Evolutionary conservation across 2,797 vertebrate species (phyloP).

Genomic region (Sebastes nivosus): DNA sequence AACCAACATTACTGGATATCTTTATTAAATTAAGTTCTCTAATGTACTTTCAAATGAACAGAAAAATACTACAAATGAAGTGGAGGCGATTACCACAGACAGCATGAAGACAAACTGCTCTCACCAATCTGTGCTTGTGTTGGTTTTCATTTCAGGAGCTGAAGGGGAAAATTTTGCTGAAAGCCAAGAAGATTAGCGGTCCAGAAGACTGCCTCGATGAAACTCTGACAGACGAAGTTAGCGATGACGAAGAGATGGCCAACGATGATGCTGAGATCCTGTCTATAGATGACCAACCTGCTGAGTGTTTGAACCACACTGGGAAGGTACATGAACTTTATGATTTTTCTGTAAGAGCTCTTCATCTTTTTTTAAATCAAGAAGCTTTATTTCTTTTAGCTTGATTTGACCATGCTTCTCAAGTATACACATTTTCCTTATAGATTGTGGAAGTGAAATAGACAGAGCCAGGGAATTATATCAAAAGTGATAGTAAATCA

Average conservation of each 20-base stretch:
- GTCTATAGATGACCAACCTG: slow-evolving; percentile 63
- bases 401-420: neutral
- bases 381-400: neutral
- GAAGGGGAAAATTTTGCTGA: slow-evolving; percentile 89
- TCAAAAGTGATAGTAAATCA: neutral
- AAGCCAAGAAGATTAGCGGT: slow-evolving; percentile 90
- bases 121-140: neutral
- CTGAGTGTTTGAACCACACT: slow-evolving; percentile 38
- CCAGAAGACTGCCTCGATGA: slow-evolving; percentile 76
- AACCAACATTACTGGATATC: neutral
- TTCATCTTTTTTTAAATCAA: neutral
- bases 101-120: neutral
- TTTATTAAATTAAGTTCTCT: neutral
- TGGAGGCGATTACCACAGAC: neutral
- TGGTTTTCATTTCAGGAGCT: slow-evolving; percentile 82
- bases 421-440: neutral
- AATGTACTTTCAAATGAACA: neutral
- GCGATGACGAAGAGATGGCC: slow-evolving; percentile 83
- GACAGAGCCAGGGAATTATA: neutral
- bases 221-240: slow-evolving; percentile 79
- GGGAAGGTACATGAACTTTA: slow-evolving; percentile 65
- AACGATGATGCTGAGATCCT: slow-evolving; percentile 74
- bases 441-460: neutral
- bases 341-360: neutral
- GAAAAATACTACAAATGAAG: neutral